Evolutionary conservation across 2,113 vertebrate species (phyloP).

Genomic region (Suncus etruscus): DNA sequence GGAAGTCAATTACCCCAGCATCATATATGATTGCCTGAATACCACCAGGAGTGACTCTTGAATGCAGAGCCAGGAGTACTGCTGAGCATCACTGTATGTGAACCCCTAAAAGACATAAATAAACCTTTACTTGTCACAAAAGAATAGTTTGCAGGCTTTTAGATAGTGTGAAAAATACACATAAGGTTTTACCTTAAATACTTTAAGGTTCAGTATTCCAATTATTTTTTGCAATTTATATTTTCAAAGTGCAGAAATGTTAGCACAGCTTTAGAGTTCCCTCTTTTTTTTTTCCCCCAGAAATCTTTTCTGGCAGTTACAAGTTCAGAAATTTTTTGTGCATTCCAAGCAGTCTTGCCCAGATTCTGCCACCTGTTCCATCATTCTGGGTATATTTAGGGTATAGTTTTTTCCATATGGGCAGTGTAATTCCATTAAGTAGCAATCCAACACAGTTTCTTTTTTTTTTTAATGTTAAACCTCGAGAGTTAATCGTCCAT

Average conservation of each 20-base stretch:
- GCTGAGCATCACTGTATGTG: too few relatives aligned
- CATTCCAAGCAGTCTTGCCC: conserved; percentile 90
- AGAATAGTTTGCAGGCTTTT: neutral
- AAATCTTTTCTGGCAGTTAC: conserved; percentile 87
- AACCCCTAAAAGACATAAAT: neutral
- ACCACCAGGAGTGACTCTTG: too few relatives aligned
- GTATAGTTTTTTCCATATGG: conserved; percentile 92
- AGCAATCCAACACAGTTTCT: conserved; percentile 89
- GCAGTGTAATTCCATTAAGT: conserved; percentile 91
- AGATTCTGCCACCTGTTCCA: conserved; percentile 90
- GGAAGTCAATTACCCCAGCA: too few relatives aligned
- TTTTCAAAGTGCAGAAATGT: conserved; percentile 84
- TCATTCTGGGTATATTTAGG: conserved; percentile 91
- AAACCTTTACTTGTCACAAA: neutral
- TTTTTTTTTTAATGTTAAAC: conserved; percentile 88
- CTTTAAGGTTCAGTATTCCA: conserved; percentile 66
- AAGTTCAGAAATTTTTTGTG: conserved; percentile 88
- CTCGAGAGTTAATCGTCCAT: conserved; percentile 92
- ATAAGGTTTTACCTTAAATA: neutral
- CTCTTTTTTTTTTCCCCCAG: conserved; percentile 61
- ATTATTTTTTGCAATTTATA: conserved; percentile 80
- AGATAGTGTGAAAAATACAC: neutral
- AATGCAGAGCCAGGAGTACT: too few relatives aligned
- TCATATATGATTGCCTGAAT: too few relatives aligned
- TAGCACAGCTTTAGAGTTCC: conserved; percentile 85